phyloP scores from a whole-genome alignment of 2,113 vertebrate species.

The Pipa parva region DNA sequence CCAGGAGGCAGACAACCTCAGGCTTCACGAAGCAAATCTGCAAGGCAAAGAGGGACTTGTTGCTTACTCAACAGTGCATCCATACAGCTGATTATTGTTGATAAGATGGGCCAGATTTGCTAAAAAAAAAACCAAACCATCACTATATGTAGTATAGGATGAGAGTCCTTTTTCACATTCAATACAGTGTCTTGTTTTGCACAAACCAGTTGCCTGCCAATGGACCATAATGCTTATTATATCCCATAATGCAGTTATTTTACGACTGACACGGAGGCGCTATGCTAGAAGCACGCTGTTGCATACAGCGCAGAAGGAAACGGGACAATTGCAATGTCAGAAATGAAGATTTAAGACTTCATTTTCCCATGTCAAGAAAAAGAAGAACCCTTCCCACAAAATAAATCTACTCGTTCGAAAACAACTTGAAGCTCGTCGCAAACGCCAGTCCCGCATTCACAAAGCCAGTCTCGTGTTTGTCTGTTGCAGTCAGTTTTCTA shows the following conservation, averaged over 20 bases:
- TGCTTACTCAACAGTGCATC: not conserved
- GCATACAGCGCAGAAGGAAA: not conserved
- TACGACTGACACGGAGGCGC: conserved; percentile 64
- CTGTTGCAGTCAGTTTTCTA: conserved; percentile 53
- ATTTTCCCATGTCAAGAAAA: conserved; percentile 17
- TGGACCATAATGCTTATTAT: conserved; percentile 53
- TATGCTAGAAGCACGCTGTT: conserved; percentile 61
- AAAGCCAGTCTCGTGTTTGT: conserved; percentile 52
- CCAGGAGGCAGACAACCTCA: not conserved
- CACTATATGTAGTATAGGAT: conserved; percentile 58
- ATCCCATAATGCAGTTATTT: conserved; percentile 50
- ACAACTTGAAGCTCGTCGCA: conserved; percentile 52
- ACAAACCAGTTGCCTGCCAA: conserved; percentile 43
- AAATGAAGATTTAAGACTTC: not conserved
- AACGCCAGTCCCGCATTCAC: conserved; percentile 57
- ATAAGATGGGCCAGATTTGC: conserved; percentile 3
- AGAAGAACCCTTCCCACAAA: not conserved
- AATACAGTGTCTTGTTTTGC: conserved; percentile 53
- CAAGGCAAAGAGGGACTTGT: not conserved
- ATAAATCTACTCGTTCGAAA: not conserved
- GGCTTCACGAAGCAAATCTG: not conserved
- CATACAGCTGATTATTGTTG: not conserved
- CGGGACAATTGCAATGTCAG: not conserved
- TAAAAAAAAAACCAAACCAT: conserved; percentile 54
- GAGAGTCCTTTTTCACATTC: conserved; percentile 49